These are phyloP conservation scores for Macrophya alboannulata DNA, from an alignment of 2,888 invertebrate genomes.

Conservation along the genomic window DNA sequence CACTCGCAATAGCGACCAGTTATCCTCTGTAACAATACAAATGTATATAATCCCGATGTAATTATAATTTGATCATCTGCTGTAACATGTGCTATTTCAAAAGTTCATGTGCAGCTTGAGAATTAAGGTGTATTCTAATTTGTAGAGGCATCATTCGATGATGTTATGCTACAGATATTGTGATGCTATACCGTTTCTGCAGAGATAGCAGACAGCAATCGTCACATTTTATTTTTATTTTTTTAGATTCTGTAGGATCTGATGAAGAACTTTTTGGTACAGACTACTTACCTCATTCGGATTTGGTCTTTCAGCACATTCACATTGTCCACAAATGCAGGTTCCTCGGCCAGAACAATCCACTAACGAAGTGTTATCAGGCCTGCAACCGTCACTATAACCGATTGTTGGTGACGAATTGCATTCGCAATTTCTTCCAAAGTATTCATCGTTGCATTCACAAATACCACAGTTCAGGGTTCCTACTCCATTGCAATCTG, in stretches of 20 bases:
- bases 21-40: conserved; percentile 68
- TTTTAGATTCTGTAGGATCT: neutral
- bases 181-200: no score
- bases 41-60: neutral
- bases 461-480: conserved; percentile 96
- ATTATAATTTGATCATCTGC: no score
- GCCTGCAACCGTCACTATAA: conserved; percentile 86
- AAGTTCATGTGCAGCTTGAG: no score
- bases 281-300: conserved; percentile 83
- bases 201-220: no score
- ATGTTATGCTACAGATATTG: neutral
- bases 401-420: conserved; percentile 83
- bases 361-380: conserved; percentile 85
- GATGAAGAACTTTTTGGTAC: neutral
- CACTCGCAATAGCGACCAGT: conserved; percentile 89
- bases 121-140: neutral
- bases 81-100: no score
- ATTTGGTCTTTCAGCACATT: conserved; percentile 85
- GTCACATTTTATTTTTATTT: neutral
- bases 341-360: conserved; percentile 90
- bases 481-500: conserved; percentile 88
- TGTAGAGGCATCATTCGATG: neutral
- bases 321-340: conserved; percentile 92
- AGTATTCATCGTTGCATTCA: conserved; percentile 89
- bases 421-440: conserved; percentile 92